These are phyloP conservation scores for Cyrtodaria siliqua DNA, from an alignment of 2,888 invertebrate genomes.

Conservation along the genomic window DNA sequence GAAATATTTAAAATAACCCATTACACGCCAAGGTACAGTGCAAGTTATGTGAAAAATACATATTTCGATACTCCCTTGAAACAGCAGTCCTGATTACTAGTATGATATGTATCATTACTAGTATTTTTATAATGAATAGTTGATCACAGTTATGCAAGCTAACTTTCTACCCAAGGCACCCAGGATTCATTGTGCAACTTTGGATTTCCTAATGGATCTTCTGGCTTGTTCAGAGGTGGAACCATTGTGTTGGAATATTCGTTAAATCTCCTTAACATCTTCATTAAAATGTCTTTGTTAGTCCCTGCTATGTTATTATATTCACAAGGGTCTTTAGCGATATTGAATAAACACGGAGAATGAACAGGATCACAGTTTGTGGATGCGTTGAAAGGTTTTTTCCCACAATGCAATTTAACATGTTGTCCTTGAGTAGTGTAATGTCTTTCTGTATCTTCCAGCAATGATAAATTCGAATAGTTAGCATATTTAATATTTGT, in stretches of 20 bases:
- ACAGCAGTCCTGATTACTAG: too few species aligned
- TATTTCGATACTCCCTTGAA: too few species aligned
- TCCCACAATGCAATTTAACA: constrained; percentile 74
- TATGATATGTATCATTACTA: too few species aligned
- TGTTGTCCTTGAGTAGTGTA: background rate
- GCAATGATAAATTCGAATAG: too few species aligned
- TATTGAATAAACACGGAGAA: constrained; percentile 93
- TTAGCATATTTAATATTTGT: too few species aligned
- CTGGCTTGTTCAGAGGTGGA: constrained; percentile 90
- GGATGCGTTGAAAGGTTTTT: constrained; percentile 75
- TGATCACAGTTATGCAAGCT: too few species aligned
- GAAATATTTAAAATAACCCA: too few species aligned
- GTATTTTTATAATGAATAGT: too few species aligned
- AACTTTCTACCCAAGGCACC: constrained; percentile 85
- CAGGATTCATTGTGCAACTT: constrained; percentile 92
- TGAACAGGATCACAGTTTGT: constrained; percentile 89
- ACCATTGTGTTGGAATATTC: constrained; percentile 90
- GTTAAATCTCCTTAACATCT: constrained; percentile 85
- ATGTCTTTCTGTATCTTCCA: too few species aligned
- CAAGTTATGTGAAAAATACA: too few species aligned
- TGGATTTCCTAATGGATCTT: constrained; percentile 91
- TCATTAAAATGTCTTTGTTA: constrained; percentile 74
- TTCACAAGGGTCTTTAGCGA: constrained; percentile 95
- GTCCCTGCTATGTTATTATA: constrained; percentile 88
- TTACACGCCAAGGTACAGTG: too few species aligned